Evolutionary conservation across 2,797 vertebrate genomes (phyloP).

Genomic region (Pipistrellus pygmaeus): DNA sequence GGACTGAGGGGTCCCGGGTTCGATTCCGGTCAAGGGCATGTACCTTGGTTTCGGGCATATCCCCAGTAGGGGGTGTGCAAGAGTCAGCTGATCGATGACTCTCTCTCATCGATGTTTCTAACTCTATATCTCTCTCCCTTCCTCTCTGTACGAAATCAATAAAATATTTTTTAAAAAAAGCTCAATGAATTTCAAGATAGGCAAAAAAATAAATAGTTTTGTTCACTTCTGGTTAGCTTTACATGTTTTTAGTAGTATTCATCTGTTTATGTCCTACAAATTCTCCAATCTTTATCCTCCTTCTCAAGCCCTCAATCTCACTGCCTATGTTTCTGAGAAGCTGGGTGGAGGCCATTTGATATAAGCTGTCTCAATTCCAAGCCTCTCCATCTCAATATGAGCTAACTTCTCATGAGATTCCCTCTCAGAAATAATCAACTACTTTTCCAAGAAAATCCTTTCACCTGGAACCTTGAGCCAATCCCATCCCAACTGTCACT

Average conservation of each 20-base stretch:
- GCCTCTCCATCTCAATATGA: neutral
- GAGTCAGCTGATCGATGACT: no score
- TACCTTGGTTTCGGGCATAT: no score
- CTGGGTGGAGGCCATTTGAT: neutral
- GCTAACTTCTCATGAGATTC: neutral
- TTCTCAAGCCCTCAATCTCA: slow-evolving; percentile 26
- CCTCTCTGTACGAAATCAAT: no score
- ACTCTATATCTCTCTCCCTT: no score
- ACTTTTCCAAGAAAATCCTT: neutral
- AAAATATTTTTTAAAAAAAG: neutral
- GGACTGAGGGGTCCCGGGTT: no score
- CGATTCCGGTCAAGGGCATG: no score
- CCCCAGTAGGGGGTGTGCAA: no score
- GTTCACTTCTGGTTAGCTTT: neutral
- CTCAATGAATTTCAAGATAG: slow-evolving; percentile 13
- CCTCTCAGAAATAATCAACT: neutral
- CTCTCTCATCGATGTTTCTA: no score
- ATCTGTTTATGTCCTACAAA: neutral
- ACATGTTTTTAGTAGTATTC: neutral
- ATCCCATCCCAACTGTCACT: neutral
- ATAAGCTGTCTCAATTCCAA: neutral
- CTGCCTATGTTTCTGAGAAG: neutral
- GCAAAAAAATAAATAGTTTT: slow-evolving; percentile 56
- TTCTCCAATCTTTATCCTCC: slow-evolving; percentile 13
- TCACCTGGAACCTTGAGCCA: neutral